Evolutionary conservation across 2,113 vertebrate species (phyloP).

Genomic region (Pyxicephalus adspersus): DNA sequence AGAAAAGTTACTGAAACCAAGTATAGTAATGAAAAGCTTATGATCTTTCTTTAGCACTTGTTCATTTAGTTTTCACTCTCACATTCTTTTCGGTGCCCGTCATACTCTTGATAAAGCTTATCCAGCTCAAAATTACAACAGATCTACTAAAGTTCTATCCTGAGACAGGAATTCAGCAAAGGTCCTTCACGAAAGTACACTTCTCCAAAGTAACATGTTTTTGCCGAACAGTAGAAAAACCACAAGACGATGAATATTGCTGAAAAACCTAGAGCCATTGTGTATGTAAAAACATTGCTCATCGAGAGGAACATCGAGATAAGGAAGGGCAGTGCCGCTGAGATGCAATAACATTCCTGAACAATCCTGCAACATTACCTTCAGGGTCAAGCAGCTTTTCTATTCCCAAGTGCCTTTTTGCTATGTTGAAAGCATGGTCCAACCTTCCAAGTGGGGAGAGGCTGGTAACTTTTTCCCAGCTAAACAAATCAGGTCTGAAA

Average conservation of each 20-base stretch:
- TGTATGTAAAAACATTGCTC: neutral
- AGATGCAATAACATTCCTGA: neutral
- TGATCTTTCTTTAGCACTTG: slow-evolving; percentile 6
- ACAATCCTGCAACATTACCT: slow-evolving; percentile 72
- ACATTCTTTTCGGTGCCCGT: slow-evolving; percentile 43
- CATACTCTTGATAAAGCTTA: slow-evolving; percentile 46
- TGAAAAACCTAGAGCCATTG: neutral
- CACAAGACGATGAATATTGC: too few relatives aligned
- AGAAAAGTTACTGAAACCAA: neutral
- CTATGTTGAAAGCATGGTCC: slow-evolving; percentile 88
- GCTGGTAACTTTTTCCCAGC: slow-evolving; percentile 81
- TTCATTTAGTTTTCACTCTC: slow-evolving; percentile 11
- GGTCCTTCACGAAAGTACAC: neutral
- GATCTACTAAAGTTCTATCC: neutral
- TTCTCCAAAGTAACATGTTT: neutral
- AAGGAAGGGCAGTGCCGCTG: neutral
- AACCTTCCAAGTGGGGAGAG: slow-evolving; percentile 83
- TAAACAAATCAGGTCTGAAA: slow-evolving; percentile 86
- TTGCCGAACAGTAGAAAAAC: neutral
- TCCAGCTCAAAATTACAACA: slow-evolving; percentile 23
- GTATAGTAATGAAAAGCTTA: neutral
- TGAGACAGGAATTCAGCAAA: neutral
- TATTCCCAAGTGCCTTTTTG: slow-evolving; percentile 87
- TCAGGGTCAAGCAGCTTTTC: slow-evolving; percentile 94
- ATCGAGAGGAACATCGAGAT: neutral